These are phyloP conservation scores for pig (Sus scrofa) DNA, from an alignment of 2,113 vertebrate species.

Conservation along the genomic window DNA sequence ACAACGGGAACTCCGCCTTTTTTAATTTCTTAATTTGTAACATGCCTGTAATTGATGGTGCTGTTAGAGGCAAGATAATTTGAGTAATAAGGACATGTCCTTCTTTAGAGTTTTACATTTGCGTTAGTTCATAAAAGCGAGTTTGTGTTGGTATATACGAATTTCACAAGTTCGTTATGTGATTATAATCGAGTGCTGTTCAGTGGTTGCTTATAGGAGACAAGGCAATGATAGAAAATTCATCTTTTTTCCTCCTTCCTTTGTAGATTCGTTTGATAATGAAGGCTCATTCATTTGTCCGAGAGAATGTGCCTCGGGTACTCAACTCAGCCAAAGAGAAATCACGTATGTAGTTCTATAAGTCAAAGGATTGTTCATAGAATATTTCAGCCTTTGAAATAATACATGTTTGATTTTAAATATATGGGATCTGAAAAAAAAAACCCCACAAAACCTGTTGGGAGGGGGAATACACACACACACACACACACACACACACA, in stretches of 20 bases:
- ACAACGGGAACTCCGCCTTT: too few species aligned
- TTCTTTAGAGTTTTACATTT: neutral
- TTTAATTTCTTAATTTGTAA: conserved; percentile 33
- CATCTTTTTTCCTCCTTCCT: neutral
- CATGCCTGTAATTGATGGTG: neutral
- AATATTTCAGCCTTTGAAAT: neutral
- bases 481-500: too few species aligned
- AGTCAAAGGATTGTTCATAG: neutral
- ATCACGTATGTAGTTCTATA: conserved; percentile 87
- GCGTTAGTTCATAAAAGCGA: conserved; percentile 23
- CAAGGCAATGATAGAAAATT: neutral
- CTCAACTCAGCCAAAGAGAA: conserved; percentile 89
- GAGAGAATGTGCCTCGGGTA: conserved; percentile 95
- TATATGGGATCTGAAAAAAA: neutral
- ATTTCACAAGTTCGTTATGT: conserved; percentile 15
- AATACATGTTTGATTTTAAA: neutral
- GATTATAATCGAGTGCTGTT: neutral
- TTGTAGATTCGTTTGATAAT: conserved; percentile 95
- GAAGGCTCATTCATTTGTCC: conserved; percentile 95
- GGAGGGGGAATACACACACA: neutral
- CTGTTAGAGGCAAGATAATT: conserved; percentile 6
- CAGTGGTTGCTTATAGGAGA: neutral
- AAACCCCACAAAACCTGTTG: neutral
- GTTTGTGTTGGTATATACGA: conserved; percentile 17
- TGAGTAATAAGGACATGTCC: neutral